Evolutionary conservation across 2,113 vertebrate species (phyloP).

Genomic region (Mellivora capensis): DNA sequence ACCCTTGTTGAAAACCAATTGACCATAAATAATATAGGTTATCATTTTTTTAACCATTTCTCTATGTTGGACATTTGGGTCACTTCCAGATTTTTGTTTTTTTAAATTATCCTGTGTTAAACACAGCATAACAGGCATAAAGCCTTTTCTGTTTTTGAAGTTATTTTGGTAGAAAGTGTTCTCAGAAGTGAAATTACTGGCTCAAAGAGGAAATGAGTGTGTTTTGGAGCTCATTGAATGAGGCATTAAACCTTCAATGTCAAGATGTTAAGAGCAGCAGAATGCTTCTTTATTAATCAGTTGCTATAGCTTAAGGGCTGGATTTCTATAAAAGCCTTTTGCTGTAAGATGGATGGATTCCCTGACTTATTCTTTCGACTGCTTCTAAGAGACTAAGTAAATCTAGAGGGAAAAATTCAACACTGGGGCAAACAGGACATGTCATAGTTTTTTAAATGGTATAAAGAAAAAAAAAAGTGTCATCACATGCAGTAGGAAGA

Average conservation of each 20-base stretch:
- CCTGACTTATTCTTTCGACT: background rate
- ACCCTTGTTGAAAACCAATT: background rate
- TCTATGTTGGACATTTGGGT: constrained; percentile 16
- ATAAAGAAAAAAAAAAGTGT: background rate
- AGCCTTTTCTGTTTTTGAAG: constrained; percentile 5
- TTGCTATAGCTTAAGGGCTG: background rate
- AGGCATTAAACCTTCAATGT: background rate
- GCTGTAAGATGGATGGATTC: background rate
- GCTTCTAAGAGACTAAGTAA: constrained; percentile 18
- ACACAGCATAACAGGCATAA: background rate
- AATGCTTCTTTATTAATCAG: background rate
- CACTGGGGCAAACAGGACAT: background rate
- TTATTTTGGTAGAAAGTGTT: constrained; percentile 28
- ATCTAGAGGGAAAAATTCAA: background rate
- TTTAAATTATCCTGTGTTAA: constrained; percentile 32
- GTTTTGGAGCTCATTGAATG: constrained; percentile 44
- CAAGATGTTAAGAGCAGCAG: background rate
- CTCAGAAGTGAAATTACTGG: constrained; percentile 4
- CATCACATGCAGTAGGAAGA: constrained; percentile 16
- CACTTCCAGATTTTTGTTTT: background rate
- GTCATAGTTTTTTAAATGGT: background rate
- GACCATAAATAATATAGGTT: background rate
- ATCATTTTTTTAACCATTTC: background rate
- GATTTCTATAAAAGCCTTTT: constrained; percentile 19
- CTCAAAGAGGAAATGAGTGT: constrained; percentile 41